Evolutionary conservation across 2,888 invertebrate species (phyloP).

Genomic region (Didymodactylos carnosus): DNA sequence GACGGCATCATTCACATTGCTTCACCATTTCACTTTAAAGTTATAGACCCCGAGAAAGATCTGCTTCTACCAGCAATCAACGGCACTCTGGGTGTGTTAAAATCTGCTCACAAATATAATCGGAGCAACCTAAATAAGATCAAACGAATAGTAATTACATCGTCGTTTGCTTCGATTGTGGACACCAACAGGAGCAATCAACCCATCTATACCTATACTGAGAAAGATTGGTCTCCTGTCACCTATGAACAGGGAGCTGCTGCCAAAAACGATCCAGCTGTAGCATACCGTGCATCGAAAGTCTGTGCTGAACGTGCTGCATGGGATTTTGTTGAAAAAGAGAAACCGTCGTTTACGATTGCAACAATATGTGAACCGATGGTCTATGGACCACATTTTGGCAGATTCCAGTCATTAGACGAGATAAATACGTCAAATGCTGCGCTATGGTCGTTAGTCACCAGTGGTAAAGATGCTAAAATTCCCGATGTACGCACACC

Average conservation of each 20-base stretch:
- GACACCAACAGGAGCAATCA: conserved; percentile 18
- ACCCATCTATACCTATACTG: conserved; percentile 22
- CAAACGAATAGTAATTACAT: conserved; percentile 39
- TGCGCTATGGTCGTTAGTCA: neutral
- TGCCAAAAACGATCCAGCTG: conserved; percentile 22
- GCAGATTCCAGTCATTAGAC: neutral
- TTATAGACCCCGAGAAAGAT: conserved; percentile 28
- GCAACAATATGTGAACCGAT: conserved; percentile 38
- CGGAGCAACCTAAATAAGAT: conserved; percentile 26
- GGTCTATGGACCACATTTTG: conserved; percentile 37
- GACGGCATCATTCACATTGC: conserved; percentile 36
- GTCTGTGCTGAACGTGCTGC: conserved; percentile 40
- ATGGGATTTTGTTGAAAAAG: conserved; percentile 38
- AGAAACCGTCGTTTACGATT: conserved; percentile 36
- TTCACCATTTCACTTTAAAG: conserved; percentile 30
- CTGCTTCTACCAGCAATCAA: conserved; percentile 36
- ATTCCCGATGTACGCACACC: neutral
- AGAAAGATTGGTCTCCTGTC: conserved; percentile 30
- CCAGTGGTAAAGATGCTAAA: neutral
- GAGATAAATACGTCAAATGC: neutral
- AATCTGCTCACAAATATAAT: conserved; percentile 28
- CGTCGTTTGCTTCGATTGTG: conserved; percentile 35
- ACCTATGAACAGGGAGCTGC: neutral
- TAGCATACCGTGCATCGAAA: conserved; percentile 35
- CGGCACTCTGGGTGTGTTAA: conserved; percentile 37